phyloP scores from a whole-genome alignment of 2,113 vertebrate genomes.

The Psilopsiagon aurifrons region DNA sequence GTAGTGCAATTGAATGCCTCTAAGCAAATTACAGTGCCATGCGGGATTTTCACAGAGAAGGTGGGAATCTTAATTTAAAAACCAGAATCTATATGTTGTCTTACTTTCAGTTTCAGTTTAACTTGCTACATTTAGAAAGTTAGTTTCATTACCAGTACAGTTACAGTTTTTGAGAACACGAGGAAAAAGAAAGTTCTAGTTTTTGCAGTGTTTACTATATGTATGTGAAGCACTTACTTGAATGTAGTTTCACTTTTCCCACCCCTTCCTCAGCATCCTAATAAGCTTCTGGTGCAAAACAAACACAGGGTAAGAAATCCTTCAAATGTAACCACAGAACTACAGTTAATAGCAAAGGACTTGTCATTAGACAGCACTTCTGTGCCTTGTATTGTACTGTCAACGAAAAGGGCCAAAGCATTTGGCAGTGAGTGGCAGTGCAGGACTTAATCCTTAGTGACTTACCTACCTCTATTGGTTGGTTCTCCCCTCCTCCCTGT shows the following conservation, averaged over 20 bases:
- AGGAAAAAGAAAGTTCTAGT: not conserved
- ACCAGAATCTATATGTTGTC: not conserved
- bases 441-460: not conserved
- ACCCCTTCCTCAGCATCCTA: not conserved
- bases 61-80: not conserved
- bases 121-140: not conserved
- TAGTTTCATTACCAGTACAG: not conserved
- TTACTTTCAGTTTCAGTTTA: not conserved
- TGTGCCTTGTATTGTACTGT: not conserved
- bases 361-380: not conserved
- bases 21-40: not conserved
- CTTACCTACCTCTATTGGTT: not conserved
- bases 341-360: not conserved
- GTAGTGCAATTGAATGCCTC: not conserved
- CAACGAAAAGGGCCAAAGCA: not conserved
- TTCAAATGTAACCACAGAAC: not conserved
- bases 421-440: not conserved
- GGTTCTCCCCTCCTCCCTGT: not conserved
- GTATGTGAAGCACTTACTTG: rapidly evolving
- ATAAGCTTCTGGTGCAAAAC: not conserved
- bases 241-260: not conserved
- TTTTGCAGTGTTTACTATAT: not conserved
- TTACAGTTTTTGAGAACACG: not conserved
- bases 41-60: not conserved
- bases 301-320: not conserved